These are phyloP conservation scores for Schizotus pectinicornis DNA, from an alignment of 2,888 invertebrate species.

Conservation along the genomic window DNA sequence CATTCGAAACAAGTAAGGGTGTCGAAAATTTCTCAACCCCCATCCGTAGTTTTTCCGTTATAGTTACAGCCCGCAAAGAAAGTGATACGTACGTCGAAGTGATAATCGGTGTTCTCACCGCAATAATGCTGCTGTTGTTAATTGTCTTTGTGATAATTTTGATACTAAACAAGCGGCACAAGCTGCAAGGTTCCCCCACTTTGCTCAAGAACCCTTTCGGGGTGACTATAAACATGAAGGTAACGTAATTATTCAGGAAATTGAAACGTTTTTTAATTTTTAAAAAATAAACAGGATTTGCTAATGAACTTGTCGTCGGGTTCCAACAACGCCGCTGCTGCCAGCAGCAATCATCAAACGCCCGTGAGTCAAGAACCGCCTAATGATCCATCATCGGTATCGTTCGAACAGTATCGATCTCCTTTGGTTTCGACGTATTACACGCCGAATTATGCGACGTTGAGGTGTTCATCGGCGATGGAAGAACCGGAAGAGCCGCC, in stretches of 20 bases:
- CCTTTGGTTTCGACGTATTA: constrained; percentile 63
- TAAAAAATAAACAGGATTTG: constrained; percentile 58
- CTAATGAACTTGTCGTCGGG: constrained; percentile 65
- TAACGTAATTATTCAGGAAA: constrained; percentile 42
- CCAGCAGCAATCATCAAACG: constrained; percentile 53
- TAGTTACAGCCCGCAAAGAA: constrained; percentile 65
- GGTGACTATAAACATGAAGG: constrained; percentile 73
- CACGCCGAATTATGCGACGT: constrained; percentile 61
- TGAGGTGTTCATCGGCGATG: constrained; percentile 47
- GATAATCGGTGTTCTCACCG: constrained; percentile 69
- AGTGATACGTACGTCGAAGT: constrained; percentile 67
- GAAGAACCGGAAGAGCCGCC: constrained; percentile 48
- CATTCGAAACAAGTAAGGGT: constrained; percentile 66
- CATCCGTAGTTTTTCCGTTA: constrained; percentile 33
- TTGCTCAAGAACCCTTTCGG: constrained; percentile 67
- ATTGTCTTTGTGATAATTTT: constrained; percentile 69
- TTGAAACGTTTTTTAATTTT: constrained; percentile 10
- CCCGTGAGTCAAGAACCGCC: constrained; percentile 55
- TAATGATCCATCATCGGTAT: constrained; percentile 53
- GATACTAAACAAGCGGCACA: constrained; percentile 65
- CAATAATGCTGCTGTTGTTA: constrained; percentile 68
- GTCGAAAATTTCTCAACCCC: neutral
- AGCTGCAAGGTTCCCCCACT: constrained; percentile 67
- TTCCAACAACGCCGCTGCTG: constrained; percentile 50
- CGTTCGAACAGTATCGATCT: constrained; percentile 62